These are phyloP conservation scores for Pristionchus mayeri DNA, from an alignment of 2,888 invertebrate species.

Conservation along the genomic window DNA sequence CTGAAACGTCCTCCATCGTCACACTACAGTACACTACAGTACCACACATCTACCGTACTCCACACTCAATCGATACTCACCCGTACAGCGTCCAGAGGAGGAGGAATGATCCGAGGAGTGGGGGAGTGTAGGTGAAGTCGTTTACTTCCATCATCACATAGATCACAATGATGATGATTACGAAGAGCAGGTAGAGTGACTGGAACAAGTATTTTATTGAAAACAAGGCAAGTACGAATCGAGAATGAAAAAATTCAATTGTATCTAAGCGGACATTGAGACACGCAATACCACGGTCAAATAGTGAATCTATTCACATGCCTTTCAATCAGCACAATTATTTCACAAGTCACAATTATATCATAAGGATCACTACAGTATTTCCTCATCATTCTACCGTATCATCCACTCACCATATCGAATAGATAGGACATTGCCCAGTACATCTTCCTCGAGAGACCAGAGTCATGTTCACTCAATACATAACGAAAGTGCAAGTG, in stretches of 20 bases:
- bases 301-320: too few species aligned
- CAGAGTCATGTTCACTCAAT: constrained; percentile 85
- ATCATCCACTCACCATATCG: constrained; percentile 83
- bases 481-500: too few species aligned
- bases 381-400: neutral
- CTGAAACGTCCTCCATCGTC: constrained; percentile 73
- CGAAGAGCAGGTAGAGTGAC: constrained; percentile 64
- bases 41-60: neutral
- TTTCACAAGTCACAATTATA: too few species aligned
- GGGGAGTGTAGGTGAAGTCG: constrained; percentile 85
- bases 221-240: too few species aligned
- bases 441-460: constrained; percentile 85
- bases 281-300: too few species aligned
- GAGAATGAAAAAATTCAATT: too few species aligned
- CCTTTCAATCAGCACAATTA: too few species aligned
- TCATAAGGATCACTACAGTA: neutral
- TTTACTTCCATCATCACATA: constrained; percentile 82
- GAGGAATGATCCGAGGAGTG: constrained; percentile 84
- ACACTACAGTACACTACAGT: neutral
- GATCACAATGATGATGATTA: constrained; percentile 82
- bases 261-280: too few species aligned
- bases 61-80: constrained; percentile 64
- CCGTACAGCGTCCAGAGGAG: constrained; percentile 82
- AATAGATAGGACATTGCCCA: constrained; percentile 85
- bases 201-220: constrained; percentile 46